A percentile compares a stretch with the other conserved stretches of the same genome.
These are phyloP conservation scores for Nyctibius bracteatus DNA, from an alignment of 2,113 vertebrate species.

Conservation along the genomic window DNA sequence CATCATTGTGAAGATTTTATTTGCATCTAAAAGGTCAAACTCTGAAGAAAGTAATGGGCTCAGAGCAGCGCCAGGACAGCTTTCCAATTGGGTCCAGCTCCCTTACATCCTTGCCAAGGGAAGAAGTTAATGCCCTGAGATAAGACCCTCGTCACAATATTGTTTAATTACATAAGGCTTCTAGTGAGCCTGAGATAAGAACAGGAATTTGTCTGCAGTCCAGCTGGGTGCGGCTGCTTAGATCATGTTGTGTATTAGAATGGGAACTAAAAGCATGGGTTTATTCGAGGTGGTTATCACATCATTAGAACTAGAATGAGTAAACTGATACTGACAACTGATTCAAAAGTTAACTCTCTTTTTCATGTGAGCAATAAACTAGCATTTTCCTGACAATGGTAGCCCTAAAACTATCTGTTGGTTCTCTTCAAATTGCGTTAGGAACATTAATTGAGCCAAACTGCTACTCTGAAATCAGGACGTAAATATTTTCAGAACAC, in stretches of 20 bases:
- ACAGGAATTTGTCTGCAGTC: conserved; percentile 59
- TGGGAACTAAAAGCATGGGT: neutral
- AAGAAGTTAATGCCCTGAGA: conserved; percentile 49
- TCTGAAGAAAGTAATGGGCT: neutral
- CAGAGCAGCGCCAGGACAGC: neutral
- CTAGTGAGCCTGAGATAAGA: conserved; percentile 55
- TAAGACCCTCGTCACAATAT: conserved; percentile 59
- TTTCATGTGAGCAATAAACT: neutral
- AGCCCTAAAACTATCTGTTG: neutral
- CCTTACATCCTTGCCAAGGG: conserved; percentile 44
- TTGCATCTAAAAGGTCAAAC: neutral
- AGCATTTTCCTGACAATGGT: neutral
- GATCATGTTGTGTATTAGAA: conserved; percentile 23
- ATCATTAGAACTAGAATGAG: neutral
- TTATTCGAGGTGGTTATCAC: conserved; percentile 1
- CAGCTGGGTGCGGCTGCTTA: conserved; percentile 60
- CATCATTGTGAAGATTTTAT: neutral
- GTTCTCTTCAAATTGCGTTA: neutral
- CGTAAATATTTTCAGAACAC: neutral
- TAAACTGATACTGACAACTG: neutral
- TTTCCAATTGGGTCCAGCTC: neutral
- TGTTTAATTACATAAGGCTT: conserved; percentile 60
- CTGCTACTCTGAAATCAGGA: neutral
- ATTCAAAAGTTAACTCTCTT: neutral
- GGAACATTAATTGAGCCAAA: neutral